Evolutionary conservation across 2,888 invertebrate species (phyloP).

Genomic region (Rhagonycha fulva): DNA sequence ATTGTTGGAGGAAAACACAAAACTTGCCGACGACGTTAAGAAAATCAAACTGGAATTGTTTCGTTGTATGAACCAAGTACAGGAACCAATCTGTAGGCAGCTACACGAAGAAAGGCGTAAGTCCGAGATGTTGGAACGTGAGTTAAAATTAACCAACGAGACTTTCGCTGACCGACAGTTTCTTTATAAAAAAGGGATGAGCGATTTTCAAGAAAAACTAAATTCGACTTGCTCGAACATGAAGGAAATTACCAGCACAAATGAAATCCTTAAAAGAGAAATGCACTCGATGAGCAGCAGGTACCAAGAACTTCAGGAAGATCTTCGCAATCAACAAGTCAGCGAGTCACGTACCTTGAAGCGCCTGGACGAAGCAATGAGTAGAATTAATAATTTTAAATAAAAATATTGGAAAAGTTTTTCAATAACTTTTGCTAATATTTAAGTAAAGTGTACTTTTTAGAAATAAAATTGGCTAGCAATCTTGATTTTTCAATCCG

Average conservation of each 20-base stretch:
- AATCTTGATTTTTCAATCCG: constrained; percentile 21
- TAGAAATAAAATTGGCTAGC: constrained; percentile 9
- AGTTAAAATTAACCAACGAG: not conserved
- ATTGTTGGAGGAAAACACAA: not conserved
- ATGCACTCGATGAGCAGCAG: not conserved
- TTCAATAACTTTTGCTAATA: not conserved
- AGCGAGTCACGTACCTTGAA: not conserved
- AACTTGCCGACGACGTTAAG: not conserved
- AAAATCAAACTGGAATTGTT: not conserved
- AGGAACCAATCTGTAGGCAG: not conserved
- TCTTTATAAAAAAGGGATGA: not conserved
- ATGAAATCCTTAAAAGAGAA: not conserved
- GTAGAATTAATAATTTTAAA: not conserved
- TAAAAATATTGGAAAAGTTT: not conserved
- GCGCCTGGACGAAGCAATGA: not conserved
- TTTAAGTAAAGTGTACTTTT: not conserved
- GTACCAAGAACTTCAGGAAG: not conserved
- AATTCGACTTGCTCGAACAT: not conserved
- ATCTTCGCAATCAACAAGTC: not conserved
- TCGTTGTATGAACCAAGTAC: not conserved
- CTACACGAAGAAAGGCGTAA: not conserved
- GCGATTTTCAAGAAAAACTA: not conserved
- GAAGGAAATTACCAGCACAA: not conserved
- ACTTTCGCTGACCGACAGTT: not conserved
- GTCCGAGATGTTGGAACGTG: not conserved